These are phyloP conservation scores for Neosilurus hyrtlii DNA, from an alignment of 2,797 vertebrate species.

Conservation along the genomic window DNA sequence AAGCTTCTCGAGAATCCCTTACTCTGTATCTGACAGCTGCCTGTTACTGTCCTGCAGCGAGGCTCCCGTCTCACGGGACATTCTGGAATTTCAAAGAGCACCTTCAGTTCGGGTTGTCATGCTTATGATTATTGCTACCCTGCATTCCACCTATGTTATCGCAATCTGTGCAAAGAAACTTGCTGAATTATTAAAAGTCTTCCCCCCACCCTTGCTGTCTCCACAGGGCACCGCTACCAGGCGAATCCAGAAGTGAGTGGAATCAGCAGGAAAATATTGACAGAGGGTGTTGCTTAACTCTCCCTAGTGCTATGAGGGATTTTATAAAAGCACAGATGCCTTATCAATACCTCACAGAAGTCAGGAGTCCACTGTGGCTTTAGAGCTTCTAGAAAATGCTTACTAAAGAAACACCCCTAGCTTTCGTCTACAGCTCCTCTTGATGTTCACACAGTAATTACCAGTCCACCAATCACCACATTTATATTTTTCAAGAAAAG, in stretches of 20 bases:
- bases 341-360: constrained; percentile 40
- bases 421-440: background rate
- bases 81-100: constrained; percentile 30
- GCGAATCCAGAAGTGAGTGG: constrained; percentile 44
- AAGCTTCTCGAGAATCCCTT: constrained; percentile 31
- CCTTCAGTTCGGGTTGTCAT: constrained; percentile 12
- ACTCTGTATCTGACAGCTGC: constrained; percentile 61
- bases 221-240: constrained; percentile 63
- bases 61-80: constrained; percentile 1
- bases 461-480: background rate
- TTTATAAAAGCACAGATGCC: constrained; percentile 8
- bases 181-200: constrained; percentile 67
- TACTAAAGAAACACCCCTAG: constrained; percentile 29
- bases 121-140: constrained; percentile 7
- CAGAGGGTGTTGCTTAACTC: constrained; percentile 3
- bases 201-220: constrained; percentile 46
- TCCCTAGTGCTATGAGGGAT: constrained; percentile 10
- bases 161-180: constrained; percentile 51
- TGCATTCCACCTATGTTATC: constrained; percentile 49
- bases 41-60: constrained; percentile 45
- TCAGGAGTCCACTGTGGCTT: constrained; percentile 20
- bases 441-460: constrained; percentile 7
- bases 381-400: constrained; percentile 14
- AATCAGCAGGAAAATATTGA: constrained; percentile 38
- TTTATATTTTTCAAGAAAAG: constrained; percentile 19